Evolutionary conservation across 2,888 invertebrate genomes (phyloP).

Genomic region (Chrysolina haemoptera): DNA sequence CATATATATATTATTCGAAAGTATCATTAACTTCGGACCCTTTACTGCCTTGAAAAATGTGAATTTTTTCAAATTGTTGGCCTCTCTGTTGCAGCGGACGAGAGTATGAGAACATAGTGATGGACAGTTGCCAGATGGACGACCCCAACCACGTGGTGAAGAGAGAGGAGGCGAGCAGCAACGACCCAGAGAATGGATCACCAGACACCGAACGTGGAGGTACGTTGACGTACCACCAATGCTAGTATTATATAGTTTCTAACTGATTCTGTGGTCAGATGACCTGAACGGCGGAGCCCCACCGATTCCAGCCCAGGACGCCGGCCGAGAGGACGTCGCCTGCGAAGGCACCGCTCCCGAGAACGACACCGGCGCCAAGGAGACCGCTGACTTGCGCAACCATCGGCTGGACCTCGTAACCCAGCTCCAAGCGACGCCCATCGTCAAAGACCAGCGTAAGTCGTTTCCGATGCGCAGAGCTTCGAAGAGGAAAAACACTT

Average conservation of each 20-base stretch:
- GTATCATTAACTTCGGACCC: no score
- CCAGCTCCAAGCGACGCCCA: slow-evolving; percentile 70
- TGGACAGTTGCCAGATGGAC: slow-evolving; percentile 95
- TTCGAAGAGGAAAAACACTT: slow-evolving; percentile 76
- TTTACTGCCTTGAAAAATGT: not conserved
- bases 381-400: slow-evolving; percentile 72
- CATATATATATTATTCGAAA: no score
- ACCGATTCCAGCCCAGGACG: slow-evolving; percentile 69
- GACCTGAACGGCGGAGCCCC: slow-evolving; percentile 74
- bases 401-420: slow-evolving; percentile 71
- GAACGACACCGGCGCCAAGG: slow-evolving; percentile 63
- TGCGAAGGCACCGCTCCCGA: slow-evolving; percentile 56
- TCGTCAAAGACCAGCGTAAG: slow-evolving; percentile 62
- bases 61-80: not conserved
- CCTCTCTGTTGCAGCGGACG: slow-evolving; percentile 77
- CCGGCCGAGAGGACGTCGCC: slow-evolving; percentile 63
- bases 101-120: slow-evolving; percentile 91
- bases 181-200: slow-evolving; percentile 91
- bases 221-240: slow-evolving; percentile 70
- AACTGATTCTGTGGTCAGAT: slow-evolving; percentile 70
- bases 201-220: slow-evolving; percentile 87
- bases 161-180: slow-evolving; percentile 82
- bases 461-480: slow-evolving; percentile 69
- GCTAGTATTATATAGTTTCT: slow-evolving; percentile 62
- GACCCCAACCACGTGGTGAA: slow-evolving; percentile 87